Evolutionary conservation across 2,888 invertebrate species (phyloP).

Genomic region (Euspilapteryx auroguttella): DNA sequence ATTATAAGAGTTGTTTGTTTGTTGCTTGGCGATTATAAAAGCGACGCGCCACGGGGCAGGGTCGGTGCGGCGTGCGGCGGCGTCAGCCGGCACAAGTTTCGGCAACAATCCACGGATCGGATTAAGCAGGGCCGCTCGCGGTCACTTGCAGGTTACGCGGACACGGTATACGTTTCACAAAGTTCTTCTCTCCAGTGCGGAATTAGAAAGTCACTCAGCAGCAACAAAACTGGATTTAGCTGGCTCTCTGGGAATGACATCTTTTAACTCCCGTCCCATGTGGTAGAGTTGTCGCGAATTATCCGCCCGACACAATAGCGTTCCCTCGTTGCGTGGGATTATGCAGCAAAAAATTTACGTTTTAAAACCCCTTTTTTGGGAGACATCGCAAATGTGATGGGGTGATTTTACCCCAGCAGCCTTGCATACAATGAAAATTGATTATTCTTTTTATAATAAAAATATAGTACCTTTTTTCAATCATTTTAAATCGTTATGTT

Average conservation of each 20-base stretch:
- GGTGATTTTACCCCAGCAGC: constrained; percentile 41
- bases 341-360: constrained; percentile 44
- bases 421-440: constrained; percentile 33
- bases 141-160: constrained; percentile 43
- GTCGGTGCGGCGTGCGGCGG: constrained; percentile 17
- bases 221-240: constrained; percentile 51
- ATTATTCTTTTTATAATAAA: too few species aligned
- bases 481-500: too few species aligned
- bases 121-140: constrained; percentile 43
- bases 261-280: constrained; percentile 34
- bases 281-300: constrained; percentile 20
- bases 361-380: constrained; percentile 40
- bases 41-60: not conserved
- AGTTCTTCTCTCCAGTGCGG: constrained; percentile 36
- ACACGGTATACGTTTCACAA: constrained; percentile 58
- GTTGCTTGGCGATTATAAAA: constrained; percentile 36
- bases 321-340: constrained; percentile 32
- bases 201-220: constrained; percentile 54
- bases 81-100: constrained; percentile 33
- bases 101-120: constrained; percentile 40
- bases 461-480: too few species aligned
- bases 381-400: constrained; percentile 36
- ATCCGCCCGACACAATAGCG: constrained; percentile 19
- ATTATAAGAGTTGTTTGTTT: constrained; percentile 50
- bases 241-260: constrained; percentile 40